Evolutionary conservation across 2,113 vertebrate species (phyloP), one percentile per base, ranked within the genome.

Genomic region (Phalacrocorax aristotelis): DNA sequence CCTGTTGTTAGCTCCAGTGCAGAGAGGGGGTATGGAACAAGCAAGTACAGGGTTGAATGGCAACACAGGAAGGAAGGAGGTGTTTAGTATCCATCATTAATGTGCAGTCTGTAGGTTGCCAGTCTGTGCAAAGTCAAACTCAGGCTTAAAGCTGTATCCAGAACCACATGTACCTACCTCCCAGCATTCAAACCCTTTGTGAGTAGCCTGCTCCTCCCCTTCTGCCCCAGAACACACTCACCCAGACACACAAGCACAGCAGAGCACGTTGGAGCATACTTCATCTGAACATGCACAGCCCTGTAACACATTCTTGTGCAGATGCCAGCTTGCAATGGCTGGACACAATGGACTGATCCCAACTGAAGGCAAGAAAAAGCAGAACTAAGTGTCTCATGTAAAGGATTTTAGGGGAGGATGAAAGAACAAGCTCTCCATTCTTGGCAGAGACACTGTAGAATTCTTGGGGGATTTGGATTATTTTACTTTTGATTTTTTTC

Each of bases 361-460:
- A 72, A 9, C 42, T 0, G 1, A 95, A 89, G 81, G 26, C 23
- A 1, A 75, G 81, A 58, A 87, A 77, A 89, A 26, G 66, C 75
- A 95, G 65, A 61, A 42, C n/a, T 32, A 48, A 69, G 13, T 42
- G 52, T 65, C 19, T 72, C 36, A 34, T 85, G 38, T 54, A 46
- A 61, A 65, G 27, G 18, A 16, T 48, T 93, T 89, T 71, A 68
- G 83, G 29, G 34, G 9, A 87, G 42, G 48, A 72, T 64, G 89
- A 92, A 91, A 89, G 60, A 94, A 94, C 91, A 96, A 91, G 52
- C 22, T 79, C 55, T 85, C 42, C 48, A 36, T 52, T 94, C 61
- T 91, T 87, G 80, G 12, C 60, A 75, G 77, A 81, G 38, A 32
- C 14, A 46, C 13, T 75, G 65, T 15, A 68, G 51, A 68, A 26